Evolutionary conservation across 2,888 invertebrate species (phyloP), one percentile per base, ranked within the genome.

Genomic region (Acholoe squamosa): DNA sequence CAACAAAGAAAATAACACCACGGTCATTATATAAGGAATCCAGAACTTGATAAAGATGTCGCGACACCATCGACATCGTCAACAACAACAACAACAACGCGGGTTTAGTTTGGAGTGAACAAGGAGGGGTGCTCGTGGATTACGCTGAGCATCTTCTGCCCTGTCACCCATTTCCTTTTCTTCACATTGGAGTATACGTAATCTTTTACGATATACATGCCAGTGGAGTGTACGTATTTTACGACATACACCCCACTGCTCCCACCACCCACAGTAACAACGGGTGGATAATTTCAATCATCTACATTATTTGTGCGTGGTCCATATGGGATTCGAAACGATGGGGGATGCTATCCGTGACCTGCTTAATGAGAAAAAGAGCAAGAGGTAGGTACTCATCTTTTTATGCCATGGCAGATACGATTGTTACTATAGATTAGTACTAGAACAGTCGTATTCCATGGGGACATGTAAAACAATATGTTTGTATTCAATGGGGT

Each of bases 311-410:
- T 80, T 80, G 80, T 80, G 86, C 56, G 28, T 54, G 54, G 52
- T 86, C 86, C 86, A 54, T 86, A 86, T 86, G 86, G 86, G 86
- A 86, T 86, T 86, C 86, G 86, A 86, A 86, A 86, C 52, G 54
- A 86, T 86, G 86, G 86, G 86, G 86, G 86, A 86, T 56, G 86
- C 54, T 19, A 25, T 86, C 25, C 52, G 86, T n/a, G 86, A 86
- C 25, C 54, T 54, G 25, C 86, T 86, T 31, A 86, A 54, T 54
- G 86, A 86, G 56, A 86, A 86, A 33, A 86, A 86, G 56, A 86
- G 86, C 86, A 86, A 86, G 56, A 86, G 86, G 86, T 86, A 86
- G 54, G 84, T 51, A 10, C 54, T 14, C 54, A 14, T 54, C 19
- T 54, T n/a, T n/a, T n/a, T n/a, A n/a, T n/a, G n/a, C n/a, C n/a